A percentile compares a stretch with the other conserved stretches of the same genome.
Conservation (phyloP, 2,113 vertebrate species). For the Eonycteris spelaea region DNA sequence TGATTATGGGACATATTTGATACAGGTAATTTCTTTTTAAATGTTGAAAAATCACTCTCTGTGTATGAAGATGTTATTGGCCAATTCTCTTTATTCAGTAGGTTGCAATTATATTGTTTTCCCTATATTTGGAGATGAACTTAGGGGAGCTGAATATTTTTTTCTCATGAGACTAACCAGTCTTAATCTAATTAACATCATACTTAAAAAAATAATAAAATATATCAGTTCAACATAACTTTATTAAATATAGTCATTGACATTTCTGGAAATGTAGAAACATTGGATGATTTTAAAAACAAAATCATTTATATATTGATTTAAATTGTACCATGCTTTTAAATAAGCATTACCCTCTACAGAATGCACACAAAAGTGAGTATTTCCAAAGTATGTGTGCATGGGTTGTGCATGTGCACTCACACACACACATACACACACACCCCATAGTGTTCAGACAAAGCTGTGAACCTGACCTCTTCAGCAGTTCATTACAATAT, state of each 20-base stretch:
- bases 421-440: neutral
- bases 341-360: neutral
- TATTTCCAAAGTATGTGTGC: neutral
- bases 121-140: neutral
- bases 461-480: constrained; percentile 38
- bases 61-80: neutral
- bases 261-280: neutral
- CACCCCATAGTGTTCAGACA: neutral
- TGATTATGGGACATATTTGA: neutral
- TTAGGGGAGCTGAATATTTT: neutral
- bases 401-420: rapidly evolving
- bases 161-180: neutral
- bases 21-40: neutral
- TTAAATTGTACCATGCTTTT: neutral
- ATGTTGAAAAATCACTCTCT: neutral
- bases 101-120: neutral
- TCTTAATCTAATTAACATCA: neutral
- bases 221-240: neutral
- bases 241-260: neutral
- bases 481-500: constrained; percentile 27
- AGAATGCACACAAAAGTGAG: neutral
- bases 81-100: neutral
- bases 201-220: neutral
- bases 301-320: neutral
- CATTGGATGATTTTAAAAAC: neutral